Base-by-base conservation (phyloP, 2,888 invertebrate species). In the Amphipoea oculea region DNA sequence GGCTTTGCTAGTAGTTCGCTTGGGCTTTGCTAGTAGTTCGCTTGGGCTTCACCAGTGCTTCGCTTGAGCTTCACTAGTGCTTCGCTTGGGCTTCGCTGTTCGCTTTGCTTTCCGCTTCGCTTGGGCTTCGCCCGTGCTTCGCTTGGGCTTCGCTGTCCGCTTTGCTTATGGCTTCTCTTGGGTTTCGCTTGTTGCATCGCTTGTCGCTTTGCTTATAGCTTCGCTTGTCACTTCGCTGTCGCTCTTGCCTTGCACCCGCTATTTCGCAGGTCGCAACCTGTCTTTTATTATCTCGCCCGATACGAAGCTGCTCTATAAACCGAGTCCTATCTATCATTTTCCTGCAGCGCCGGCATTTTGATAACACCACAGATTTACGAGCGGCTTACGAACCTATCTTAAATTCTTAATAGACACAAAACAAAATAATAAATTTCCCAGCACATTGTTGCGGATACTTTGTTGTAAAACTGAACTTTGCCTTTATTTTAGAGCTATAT, bases 331-430 rank as follows among this genome's bases (percentile, higher is more conserved):
- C 90, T 91, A 91, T 92, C 91, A 90, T 90, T 90, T 82, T 81
- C 70, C 48, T 45, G 65, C 88, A 72, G 73, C 78, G 80, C 82
- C 81, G 88, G 84, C 86, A 89, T 88, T 91, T 91, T 90, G 92
- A 92, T 92, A 92, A 90, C 85, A 77, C 73, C 48, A 1, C 81
- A 89, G 92, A 92, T 92, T 92, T 92, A 92, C 89, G 89, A 88
- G 73, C 82, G 77, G 75, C 86, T 90, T 87, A 85, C 89, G 88
- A 78, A 86, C 84, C 83, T 83, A 86, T 75, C 86, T 88, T 48
- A 76, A 76, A 76, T 76, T 76, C 76, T 76, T 89, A 89, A 88
- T 88, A 86, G 87, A 84, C 81, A 73, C 78, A 84, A 84, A 88
- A 86, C 71, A 86, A 82, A 84, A 82, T 72, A 82, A 65, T 73